Base-by-base conservation (phyloP, 2,797 vertebrate species). In the Capromys pilorides region DNA sequence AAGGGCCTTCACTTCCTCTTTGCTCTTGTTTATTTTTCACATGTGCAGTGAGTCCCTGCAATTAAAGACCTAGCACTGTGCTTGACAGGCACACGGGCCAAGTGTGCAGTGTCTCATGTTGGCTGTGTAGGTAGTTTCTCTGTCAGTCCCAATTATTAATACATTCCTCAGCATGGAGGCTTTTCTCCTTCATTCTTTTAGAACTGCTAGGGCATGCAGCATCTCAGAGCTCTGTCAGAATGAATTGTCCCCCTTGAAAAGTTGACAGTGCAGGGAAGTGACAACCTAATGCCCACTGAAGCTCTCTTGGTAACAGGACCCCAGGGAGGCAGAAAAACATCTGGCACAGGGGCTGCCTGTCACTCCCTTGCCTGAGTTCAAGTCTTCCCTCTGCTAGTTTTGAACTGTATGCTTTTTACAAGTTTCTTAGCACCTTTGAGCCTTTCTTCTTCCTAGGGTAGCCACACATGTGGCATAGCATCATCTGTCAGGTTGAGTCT, bases 201-300 rank as follows among this genome's bases (percentile, higher is more conserved):
- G 95, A 98, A 95, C 92, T 95, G 96, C 98, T 97, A 98, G 98
- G 98, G 97, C 97, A 96, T 97, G 98, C 98, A 97, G 98, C 98
- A 97, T 97, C 97, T 98, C 97, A 36, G 94, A 97, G 96, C 97
- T 97, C 98, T 98, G 98, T 98, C 98, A 98, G 95, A 98, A 98
- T 75, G 88, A 98, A 98, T 98, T 95, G 97, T 97, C 97, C 97
- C 97, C 96, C 91, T 95, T 77, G 96, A 96, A 97, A 97, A 97
- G 95, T 93, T 96, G 97, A 97, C 97, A 97, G 97, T 96, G 51
- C 95, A 45, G 95, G 94, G 96, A 98, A 98, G 98, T 98, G 98
- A 98, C 98, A 98, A 97, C 96, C 97, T 98, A 98, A 98, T 98
- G 98, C 98, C 97, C 97, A 97, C 98, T 98, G 98, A 98, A 98